Evolutionary conservation across 2,113 vertebrate genomes (phyloP).

Genomic region (Catagonus wagneri): DNA sequence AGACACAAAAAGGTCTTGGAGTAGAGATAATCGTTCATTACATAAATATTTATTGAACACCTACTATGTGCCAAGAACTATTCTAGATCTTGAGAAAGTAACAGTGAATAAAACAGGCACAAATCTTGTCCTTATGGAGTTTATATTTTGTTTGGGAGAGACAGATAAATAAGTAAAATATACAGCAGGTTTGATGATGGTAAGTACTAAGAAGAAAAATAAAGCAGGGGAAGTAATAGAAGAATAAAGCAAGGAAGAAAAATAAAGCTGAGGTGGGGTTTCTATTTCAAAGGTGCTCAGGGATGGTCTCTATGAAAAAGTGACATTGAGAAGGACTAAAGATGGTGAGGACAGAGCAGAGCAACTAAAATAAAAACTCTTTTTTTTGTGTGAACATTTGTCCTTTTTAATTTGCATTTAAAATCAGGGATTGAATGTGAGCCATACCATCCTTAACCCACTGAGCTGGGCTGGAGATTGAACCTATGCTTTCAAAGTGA

Average conservation of each 20-base stretch:
- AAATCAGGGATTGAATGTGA: no score
- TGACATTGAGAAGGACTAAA: background rate
- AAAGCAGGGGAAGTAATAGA: background rate
- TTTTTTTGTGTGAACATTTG: no score
- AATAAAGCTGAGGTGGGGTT: background rate
- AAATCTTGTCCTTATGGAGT: background rate
- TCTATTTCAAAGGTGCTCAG: background rate
- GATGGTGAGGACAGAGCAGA: no score
- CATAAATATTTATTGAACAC: background rate
- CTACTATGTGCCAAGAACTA: background rate
- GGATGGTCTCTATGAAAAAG: background rate
- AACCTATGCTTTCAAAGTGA: no score
- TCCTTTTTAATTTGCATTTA: no score
- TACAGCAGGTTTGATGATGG: background rate
- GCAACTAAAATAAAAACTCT: no score
- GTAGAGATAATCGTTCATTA: background rate
- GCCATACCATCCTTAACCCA: no score
- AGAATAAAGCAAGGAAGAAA: background rate
- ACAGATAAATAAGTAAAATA: background rate
- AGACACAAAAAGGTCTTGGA: background rate
- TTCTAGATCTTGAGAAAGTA: background rate
- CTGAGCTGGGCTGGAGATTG: no score
- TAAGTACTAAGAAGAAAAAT: background rate
- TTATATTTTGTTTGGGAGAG: background rate
- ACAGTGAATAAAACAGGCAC: background rate